These are phyloP conservation scores for Syrmaticus mikado DNA, from an alignment of 2,113 vertebrate species.

Conservation along the genomic window DNA sequence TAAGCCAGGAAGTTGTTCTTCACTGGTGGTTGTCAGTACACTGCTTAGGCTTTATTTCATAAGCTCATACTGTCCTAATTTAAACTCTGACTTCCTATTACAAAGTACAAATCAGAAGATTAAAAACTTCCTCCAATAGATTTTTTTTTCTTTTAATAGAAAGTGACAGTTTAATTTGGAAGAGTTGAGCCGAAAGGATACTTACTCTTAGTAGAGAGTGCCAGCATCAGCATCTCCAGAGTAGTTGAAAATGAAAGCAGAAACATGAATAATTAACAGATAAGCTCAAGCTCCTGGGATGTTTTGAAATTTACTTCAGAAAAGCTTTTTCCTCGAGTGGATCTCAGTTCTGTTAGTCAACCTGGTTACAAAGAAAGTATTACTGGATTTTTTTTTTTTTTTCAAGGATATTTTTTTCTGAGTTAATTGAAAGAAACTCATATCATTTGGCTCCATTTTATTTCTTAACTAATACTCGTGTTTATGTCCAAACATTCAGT, in stretches of 20 bases:
- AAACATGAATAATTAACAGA: slow-evolving; percentile 70
- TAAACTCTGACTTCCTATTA: slow-evolving; percentile 68
- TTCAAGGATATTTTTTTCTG: background rate
- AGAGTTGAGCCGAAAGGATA: slow-evolving; percentile 59
- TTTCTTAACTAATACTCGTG: background rate
- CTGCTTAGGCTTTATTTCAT: slow-evolving; percentile 41
- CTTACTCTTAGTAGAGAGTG: slow-evolving; percentile 49
- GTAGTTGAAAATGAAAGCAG: slow-evolving; percentile 57
- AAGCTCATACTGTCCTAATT: slow-evolving; percentile 50
- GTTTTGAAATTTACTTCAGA: background rate
- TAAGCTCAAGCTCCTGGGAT: slow-evolving; percentile 13
- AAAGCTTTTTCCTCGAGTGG: background rate
- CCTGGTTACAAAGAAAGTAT: background rate
- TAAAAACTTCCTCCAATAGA: slow-evolving; percentile 52
- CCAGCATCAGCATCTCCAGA: slow-evolving; percentile 64
- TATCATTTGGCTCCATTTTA: background rate
- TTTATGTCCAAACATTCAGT: background rate
- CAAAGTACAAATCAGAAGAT: slow-evolving; percentile 60
- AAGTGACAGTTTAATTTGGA: slow-evolving; percentile 74
- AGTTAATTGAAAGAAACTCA: background rate
- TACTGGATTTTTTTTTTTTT: background rate
- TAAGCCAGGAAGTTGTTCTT: slow-evolving; percentile 10
- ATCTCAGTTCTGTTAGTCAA: background rate
- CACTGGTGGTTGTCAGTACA: background rate
- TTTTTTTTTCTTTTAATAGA: slow-evolving; percentile 61